A percentile compares a stretch with the other conserved stretches of the same genome.
Conservation (phyloP, 2,797 vertebrate genomes). For the Acrocephalus scirpaceus region DNA sequence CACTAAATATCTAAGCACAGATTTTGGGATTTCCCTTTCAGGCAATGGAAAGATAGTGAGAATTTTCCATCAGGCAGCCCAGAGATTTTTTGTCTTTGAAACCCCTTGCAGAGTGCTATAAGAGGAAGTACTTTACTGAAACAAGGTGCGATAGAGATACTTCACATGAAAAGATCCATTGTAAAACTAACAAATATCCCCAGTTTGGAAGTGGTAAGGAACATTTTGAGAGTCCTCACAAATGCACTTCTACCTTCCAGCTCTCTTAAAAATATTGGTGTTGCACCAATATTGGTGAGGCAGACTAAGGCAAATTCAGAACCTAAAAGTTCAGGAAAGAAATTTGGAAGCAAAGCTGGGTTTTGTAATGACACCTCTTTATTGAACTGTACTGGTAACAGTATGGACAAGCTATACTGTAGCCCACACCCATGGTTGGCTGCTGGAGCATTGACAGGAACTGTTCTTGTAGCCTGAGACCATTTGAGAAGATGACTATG, state of each 20-base stretch:
- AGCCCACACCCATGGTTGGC: fast-evolving
- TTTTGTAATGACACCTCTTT: background rate
- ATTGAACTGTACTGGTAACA: background rate
- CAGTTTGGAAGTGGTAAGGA: background rate
- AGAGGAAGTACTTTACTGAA: background rate
- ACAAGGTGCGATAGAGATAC: background rate
- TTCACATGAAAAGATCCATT: background rate
- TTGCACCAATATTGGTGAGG: background rate
- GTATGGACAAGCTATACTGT: background rate
- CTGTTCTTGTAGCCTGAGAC: background rate
- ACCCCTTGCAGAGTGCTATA: background rate
- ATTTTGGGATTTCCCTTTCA: background rate
- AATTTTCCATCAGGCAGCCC: background rate
- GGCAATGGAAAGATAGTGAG: background rate
- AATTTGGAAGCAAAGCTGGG: background rate
- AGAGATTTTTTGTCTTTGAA: background rate
- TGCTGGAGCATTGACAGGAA: background rate
- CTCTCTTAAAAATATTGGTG: background rate
- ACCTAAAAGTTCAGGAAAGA: background rate
- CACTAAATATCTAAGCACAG: background rate
- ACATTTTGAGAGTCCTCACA: background rate
- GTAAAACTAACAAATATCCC: background rate
- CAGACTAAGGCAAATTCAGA: background rate
- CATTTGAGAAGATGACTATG: background rate
- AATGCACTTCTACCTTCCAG: background rate